A percentile compares a stretch with the other conserved stretches of the same genome.
phyloP scores from a whole-genome alignment of 2,888 invertebrate genomes.

The Petrolisthes manimaculis region DNA sequence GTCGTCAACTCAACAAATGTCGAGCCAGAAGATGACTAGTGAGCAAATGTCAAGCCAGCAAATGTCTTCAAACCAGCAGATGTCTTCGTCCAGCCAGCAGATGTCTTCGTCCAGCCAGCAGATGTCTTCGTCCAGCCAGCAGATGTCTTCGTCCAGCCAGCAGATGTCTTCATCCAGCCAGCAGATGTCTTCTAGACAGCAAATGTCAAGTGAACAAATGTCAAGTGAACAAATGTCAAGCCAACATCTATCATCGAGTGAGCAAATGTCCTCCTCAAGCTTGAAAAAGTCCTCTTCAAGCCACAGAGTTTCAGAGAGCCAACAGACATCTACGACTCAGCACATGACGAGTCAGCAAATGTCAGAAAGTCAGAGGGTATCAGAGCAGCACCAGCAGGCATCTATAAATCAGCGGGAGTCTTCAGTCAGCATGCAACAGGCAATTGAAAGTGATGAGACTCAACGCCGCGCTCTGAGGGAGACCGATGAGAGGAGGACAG shows the following conservation, averaged over 20 bases:
- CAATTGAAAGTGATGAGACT: neutral
- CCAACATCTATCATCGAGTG: constrained; percentile 24
- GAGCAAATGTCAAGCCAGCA: constrained; percentile 17
- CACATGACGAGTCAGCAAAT: constrained; percentile 37
- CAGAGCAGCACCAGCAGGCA: neutral
- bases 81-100: constrained; percentile 29
- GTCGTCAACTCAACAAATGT: too few species aligned
- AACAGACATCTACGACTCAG: constrained; percentile 18
- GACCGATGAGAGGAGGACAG: constrained; percentile 19
- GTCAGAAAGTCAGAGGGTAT: constrained; percentile 27
- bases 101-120: constrained; percentile 29
- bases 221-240: neutral
- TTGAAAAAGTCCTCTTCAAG: constrained; percentile 16
- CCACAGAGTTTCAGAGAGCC: neutral
- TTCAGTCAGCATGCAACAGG: neutral
- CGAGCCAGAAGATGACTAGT: too few species aligned
- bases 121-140: constrained; percentile 26
- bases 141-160: neutral
- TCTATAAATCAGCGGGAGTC: constrained; percentile 20
- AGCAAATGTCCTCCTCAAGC: constrained; percentile 27
- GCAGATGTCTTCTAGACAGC: constrained; percentile 25
- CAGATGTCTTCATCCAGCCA: constrained; percentile 25
- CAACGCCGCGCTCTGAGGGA: neutral
- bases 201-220: constrained; percentile 31
- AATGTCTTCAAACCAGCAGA: constrained; percentile 3